These are phyloP conservation scores for Ephydatia muelleri DNA, from an alignment of 37 sponge, comb jelly and placozoan genomes.

Conservation along the genomic window DNA sequence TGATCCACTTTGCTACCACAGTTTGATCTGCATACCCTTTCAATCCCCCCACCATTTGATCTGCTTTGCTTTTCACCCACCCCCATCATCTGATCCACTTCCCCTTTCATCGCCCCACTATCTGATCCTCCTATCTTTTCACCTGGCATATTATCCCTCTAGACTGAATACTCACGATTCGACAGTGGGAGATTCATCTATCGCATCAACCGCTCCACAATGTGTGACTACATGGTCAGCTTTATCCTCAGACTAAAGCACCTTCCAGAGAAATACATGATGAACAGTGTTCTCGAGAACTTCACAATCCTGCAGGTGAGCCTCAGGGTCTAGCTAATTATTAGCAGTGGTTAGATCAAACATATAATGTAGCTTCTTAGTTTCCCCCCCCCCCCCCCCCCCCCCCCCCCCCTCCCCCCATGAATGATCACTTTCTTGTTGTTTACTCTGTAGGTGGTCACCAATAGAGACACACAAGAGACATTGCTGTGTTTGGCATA, in stretches of 20 bases:
- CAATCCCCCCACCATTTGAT: too few species aligned
- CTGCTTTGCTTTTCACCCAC: too few species aligned
- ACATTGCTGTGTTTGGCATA: constrained; percentile 96
- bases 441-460: constrained; percentile 72
- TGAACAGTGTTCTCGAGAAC: constrained; percentile 97
- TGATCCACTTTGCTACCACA: too few species aligned
- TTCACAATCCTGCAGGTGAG: constrained; percentile 96
- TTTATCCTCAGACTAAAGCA: constrained; percentile 93
- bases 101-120: not conserved
- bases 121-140: not conserved
- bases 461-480: constrained; percentile 91
- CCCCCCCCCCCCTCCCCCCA: too few species aligned
- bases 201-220: constrained; percentile 86
- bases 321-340: too few species aligned
- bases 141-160: not conserved
- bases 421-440: not conserved
- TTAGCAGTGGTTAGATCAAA: not conserved
- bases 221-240: constrained; percentile 97
- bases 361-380: constrained; percentile 6
- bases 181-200: constrained; percentile 82
- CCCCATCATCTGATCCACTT: not conserved
- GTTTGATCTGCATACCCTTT: too few species aligned
- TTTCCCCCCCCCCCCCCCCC: too few species aligned
- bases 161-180: constrained; percentile 87
- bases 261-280: constrained; percentile 92